Evolutionary conservation across 1,140 invertebrate species (phyloP).

Genomic region (Oscheius sp.): DNA sequence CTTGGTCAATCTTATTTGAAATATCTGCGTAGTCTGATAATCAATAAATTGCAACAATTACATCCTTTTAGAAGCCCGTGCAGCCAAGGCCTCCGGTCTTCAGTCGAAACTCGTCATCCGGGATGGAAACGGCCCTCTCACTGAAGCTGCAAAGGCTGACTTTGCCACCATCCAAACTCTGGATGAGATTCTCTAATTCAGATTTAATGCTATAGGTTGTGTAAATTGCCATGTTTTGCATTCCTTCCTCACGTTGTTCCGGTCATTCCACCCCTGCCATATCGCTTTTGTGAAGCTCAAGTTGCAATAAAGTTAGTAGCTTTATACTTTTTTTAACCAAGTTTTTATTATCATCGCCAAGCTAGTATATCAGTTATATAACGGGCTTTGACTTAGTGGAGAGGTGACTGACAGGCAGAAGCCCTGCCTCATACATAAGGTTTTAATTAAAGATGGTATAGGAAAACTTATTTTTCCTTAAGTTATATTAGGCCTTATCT

Average conservation of each 20-base stretch:
- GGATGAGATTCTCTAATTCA: conserved; percentile 33
- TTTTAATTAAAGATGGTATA: too few relatives aligned
- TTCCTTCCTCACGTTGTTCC: not conserved
- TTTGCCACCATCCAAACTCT: conserved; percentile 66
- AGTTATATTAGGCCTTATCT: too few relatives aligned
- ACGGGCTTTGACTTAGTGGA: too few relatives aligned
- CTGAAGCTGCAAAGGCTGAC: conserved; percentile 67
- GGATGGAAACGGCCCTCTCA: conserved; percentile 73
- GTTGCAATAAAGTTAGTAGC: not conserved
- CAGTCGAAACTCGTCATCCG: conserved; percentile 71
- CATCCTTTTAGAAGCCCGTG: conserved; percentile 72
- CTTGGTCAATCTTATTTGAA: too few relatives aligned
- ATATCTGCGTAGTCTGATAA: too few relatives aligned
- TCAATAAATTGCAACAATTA: too few relatives aligned
- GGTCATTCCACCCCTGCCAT: not conserved
- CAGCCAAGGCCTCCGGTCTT: conserved; percentile 74
- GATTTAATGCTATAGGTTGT: too few relatives aligned
- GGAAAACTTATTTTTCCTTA: too few relatives aligned
- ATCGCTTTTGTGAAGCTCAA: not conserved
- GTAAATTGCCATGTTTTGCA: too few relatives aligned
- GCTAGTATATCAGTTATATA: too few relatives aligned
- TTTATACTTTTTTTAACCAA: not conserved
- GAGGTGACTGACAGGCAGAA: too few relatives aligned
- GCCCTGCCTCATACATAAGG: too few relatives aligned
- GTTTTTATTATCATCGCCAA: not conserved